Conservation (phyloP, 2,113 vertebrate species). For the Benitochromis conjunctus region DNA sequence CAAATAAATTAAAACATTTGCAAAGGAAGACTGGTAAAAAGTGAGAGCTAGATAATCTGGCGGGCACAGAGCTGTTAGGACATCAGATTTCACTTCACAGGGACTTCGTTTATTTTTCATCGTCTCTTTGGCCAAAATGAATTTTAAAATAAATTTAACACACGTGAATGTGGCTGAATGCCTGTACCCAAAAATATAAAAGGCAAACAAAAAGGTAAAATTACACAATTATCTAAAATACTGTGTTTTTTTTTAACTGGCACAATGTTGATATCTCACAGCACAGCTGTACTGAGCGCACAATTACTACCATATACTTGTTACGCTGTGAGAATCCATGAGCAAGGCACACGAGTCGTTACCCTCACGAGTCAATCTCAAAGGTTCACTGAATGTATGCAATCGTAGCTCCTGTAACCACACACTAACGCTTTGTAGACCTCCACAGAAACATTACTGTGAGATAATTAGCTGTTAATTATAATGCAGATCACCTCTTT, state of each 20-base stretch:
- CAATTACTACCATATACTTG: not conserved
- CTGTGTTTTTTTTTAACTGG: accelerated
- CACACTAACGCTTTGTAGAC: not conserved
- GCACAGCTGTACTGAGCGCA: not conserved
- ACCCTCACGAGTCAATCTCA: not conserved
- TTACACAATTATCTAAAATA: not conserved
- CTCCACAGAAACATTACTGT: not conserved
- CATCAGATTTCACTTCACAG: not conserved
- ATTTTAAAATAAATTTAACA: not conserved
- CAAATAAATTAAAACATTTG: not conserved
- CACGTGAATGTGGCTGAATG: too few species aligned
- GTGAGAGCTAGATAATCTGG: accelerated
- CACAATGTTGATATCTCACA: not conserved
- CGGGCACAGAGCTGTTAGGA: not conserved
- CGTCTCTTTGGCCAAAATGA: not conserved
- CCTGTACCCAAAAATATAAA: too few species aligned
- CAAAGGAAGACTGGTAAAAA: not conserved
- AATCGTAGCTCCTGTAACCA: accelerated
- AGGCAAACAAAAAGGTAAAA: not conserved
- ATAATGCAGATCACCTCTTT: not conserved
- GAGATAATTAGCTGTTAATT: not conserved
- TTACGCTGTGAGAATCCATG: not conserved
- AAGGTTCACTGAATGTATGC: not conserved
- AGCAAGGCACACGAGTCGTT: not conserved
- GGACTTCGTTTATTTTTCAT: not conserved